Conservation (phyloP, 2,888 invertebrate species). For the Tinea semifulvella region DNA sequence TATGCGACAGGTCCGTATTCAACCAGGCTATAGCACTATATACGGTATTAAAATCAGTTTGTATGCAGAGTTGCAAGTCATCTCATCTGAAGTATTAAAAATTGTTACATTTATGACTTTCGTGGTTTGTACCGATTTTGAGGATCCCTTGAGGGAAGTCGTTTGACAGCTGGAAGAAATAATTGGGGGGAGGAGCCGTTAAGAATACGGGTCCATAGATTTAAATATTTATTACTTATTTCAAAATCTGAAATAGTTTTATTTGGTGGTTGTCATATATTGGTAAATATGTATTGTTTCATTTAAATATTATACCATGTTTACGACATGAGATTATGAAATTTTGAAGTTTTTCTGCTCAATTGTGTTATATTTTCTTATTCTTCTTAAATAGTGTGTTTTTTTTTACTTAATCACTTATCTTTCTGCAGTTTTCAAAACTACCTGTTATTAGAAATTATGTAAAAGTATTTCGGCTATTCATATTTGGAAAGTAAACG, state of each 20-base stretch:
- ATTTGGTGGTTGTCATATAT: constrained; percentile 36
- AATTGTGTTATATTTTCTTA: constrained; percentile 7
- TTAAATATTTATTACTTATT: background rate
- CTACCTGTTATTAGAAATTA: too few relatives aligned
- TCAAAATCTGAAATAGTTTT: constrained; percentile 30
- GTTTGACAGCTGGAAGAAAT: too few relatives aligned
- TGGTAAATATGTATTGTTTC: constrained; percentile 37
- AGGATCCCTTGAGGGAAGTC: too few relatives aligned
- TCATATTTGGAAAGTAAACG: too few relatives aligned
- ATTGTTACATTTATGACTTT: background rate
- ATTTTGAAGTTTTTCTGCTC: constrained; percentile 8
- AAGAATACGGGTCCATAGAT: background rate
- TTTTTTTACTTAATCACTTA: background rate
- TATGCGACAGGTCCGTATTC: too few relatives aligned
- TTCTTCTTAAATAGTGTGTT: background rate
- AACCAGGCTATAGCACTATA: too few relatives aligned
- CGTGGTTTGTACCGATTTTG: too few relatives aligned
- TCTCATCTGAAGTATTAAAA: too few relatives aligned
- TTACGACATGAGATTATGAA: background rate
- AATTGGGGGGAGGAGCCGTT: too few relatives aligned
- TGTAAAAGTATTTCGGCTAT: too few relatives aligned
- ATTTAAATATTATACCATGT: constrained; percentile 16
- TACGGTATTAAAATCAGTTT: too few relatives aligned
- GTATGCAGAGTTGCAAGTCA: too few relatives aligned
- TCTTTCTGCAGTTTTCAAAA: background rate